Percentiles rank a stretch among this genome's conserved stretches.
These are phyloP conservation scores for Troilus luridus DNA, from an alignment of 2,888 invertebrate genomes.

Conservation along the genomic window DNA sequence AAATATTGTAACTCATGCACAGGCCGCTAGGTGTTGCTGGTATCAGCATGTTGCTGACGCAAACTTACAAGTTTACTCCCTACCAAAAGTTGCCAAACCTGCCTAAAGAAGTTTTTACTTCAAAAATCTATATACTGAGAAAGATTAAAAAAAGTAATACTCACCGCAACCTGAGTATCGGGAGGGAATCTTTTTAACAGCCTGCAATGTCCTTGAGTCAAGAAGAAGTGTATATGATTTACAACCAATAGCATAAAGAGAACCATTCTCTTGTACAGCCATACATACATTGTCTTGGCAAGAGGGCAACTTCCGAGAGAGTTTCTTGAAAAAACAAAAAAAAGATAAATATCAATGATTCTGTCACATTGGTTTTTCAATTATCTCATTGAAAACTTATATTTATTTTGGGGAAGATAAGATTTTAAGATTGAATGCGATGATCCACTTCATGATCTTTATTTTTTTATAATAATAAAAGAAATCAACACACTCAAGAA, in stretches of 20 bases:
- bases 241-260: slow-evolving; percentile 92
- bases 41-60: no score
- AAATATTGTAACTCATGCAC: no score
- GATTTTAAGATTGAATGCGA: not conserved
- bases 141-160: slow-evolving; percentile 55
- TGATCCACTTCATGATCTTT: no score
- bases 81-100: no score
- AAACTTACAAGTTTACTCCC: no score
- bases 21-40: no score
- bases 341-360: slow-evolving; percentile 26
- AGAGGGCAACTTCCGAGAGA: slow-evolving; percentile 88
- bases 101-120: no score
- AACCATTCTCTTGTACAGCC: slow-evolving; percentile 85
- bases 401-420: not conserved
- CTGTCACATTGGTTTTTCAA: not conserved
- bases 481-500: no score
- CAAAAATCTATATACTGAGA: not conserved
- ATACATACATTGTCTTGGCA: slow-evolving; percentile 95
- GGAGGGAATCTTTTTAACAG: slow-evolving; percentile 82
- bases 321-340: slow-evolving; percentile 72
- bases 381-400: not conserved
- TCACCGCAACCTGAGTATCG: slow-evolving; percentile 90
- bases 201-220: slow-evolving; percentile 89
- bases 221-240: slow-evolving; percentile 91
- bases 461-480: no score